Evolutionary conservation across 2,113 vertebrate species (phyloP).

Genomic region (Cinclus cinclus): DNA sequence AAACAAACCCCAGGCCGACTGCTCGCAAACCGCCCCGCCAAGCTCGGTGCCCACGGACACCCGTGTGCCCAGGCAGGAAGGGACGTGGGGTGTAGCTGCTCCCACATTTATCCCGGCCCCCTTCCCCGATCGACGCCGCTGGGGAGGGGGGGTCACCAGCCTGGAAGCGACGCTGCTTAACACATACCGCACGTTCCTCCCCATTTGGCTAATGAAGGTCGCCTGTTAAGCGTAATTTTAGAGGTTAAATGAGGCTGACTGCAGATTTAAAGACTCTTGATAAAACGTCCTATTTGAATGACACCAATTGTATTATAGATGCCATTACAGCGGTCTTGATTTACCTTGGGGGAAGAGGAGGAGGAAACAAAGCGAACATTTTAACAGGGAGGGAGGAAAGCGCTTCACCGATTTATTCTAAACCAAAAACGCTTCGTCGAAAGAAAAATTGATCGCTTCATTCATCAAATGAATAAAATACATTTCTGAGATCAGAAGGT

Average conservation of each 20-base stretch:
- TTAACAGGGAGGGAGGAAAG: background rate
- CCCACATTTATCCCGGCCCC: background rate
- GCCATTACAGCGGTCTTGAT: background rate
- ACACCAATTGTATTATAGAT: background rate
- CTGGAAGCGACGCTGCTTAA: background rate
- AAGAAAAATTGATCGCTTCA: constrained; percentile 34
- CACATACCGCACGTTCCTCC: background rate
- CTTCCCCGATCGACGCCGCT: background rate
- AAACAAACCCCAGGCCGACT: background rate
- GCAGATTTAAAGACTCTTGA: constrained; percentile 24
- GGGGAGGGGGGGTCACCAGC: fast-evolving
- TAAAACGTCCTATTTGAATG: constrained; percentile 31
- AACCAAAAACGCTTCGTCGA: background rate
- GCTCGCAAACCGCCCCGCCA: background rate
- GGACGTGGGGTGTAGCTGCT: background rate
- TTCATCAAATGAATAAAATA: constrained; percentile 34
- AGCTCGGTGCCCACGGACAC: background rate
- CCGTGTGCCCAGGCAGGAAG: background rate
- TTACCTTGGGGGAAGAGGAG: background rate
- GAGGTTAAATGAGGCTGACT: constrained; percentile 46
- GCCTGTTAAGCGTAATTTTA: constrained; percentile 7
- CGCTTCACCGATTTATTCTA: background rate
- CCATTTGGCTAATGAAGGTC: constrained; percentile 18
- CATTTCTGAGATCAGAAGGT: constrained; percentile 4
- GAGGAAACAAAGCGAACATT: constrained; percentile 19